A percentile compares a stretch with the other conserved stretches of the same genome.
Conservation (phyloP, 2,888 invertebrate genomes). For the Polymixis flavicincta region DNA sequence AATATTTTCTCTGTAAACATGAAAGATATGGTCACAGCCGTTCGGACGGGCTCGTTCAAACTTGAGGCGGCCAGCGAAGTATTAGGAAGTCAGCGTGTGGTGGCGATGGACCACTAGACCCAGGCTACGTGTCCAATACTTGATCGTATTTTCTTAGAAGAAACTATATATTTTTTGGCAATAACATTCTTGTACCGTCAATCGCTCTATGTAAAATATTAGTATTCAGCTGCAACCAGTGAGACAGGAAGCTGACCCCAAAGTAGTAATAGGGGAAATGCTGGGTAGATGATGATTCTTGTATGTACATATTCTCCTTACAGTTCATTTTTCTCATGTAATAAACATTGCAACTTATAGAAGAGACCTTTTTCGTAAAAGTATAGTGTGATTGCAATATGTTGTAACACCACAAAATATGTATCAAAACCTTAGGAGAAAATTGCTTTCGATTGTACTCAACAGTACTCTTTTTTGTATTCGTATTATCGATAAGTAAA, state of each 20-base stretch:
- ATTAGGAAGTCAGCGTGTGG: conserved; percentile 45
- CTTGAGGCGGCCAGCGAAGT: conserved; percentile 61
- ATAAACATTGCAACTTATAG: background rate
- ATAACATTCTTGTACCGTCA: background rate
- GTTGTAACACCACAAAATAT: too few species aligned
- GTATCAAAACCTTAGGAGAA: background rate
- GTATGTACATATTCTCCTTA: background rate
- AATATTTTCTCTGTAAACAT: background rate
- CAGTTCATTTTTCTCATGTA: background rate
- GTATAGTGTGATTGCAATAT: background rate
- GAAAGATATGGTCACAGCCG: conserved; percentile 52
- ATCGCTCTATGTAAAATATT: background rate
- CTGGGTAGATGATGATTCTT: background rate
- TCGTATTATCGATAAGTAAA: background rate
- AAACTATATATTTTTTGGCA: background rate
- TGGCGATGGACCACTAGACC: conserved; percentile 40
- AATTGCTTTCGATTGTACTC: background rate
- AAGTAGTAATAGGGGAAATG: background rate
- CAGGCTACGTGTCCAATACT: conserved; percentile 27
- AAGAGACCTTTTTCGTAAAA: background rate
- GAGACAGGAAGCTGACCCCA: background rate
- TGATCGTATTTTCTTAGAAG: conserved; percentile 12
- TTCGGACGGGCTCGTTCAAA: conserved; percentile 64
- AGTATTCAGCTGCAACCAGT: background rate
- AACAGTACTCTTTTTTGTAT: background rate